Base-by-base conservation (phyloP, 2,797 vertebrate genomes). In the Ceryle rudis region DNA sequence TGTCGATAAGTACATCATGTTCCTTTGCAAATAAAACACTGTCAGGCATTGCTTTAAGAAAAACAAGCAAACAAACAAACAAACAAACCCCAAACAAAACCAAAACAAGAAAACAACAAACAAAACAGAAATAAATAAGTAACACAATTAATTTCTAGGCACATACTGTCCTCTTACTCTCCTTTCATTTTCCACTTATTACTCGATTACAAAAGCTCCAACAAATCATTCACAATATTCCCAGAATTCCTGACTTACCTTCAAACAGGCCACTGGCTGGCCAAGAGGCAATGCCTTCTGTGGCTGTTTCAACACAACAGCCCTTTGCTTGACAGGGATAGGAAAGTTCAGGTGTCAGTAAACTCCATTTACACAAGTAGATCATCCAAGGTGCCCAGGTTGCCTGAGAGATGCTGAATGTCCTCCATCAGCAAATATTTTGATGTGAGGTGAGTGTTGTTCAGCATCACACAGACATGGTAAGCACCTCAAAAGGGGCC, bases 21-120 rank as follows among this genome's bases (percentile, higher is more conserved):
- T 86, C 93, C 84, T 72, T 73, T 73, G 51, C 86, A 91, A 93
- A 86, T 52, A 85, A 61, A 82, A 71, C 35, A 51, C 62, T 49
- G 12, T 42, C 23, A 81, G 54, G 13, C 33, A 46, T 9, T 77
- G 37, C 66, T 93, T 85, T 80, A 82, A 84, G 66, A 10, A 18
- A 61, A 73, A 62, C 47, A 52, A 92, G 73, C 26, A 33, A 90
- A 37, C 28, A 14, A 47, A 6, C 6, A 12, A 47, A 10, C 46
- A 47, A 47, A 47, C 21, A 47, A 47, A 47, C 44, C n/a, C n/a
- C n/a, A 49, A 49, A 23, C 47, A 49, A 49, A 49, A 29, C 26
- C 26, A 28, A 10, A 52, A 28, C 51, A 52, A 28, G 51, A 52
- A 52, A 29, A 3, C 51, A 90, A 60, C 49, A 58, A 90, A 74